These are phyloP conservation scores for Australoheros scitulus DNA, from an alignment of 2,113 vertebrate species.

Conservation along the genomic window DNA sequence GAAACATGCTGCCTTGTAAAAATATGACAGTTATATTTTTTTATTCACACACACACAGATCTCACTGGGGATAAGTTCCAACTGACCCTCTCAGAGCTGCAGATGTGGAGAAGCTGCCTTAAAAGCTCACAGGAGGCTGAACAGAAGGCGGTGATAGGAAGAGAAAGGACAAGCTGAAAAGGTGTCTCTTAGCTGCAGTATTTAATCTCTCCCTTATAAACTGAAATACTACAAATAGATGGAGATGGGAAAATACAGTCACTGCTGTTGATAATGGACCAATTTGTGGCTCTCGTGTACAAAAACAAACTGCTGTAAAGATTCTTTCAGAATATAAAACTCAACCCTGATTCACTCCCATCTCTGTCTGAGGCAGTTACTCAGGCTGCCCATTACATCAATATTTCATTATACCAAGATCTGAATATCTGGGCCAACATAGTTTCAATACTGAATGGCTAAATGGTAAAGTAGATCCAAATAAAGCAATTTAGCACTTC, in stretches of 20 bases:
- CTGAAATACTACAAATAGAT: not conserved
- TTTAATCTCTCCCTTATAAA: not conserved
- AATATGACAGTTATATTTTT: not conserved
- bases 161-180: not conserved
- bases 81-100: not conserved
- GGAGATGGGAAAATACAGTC: not conserved
- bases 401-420: constrained; percentile 46
- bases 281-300: not conserved
- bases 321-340: not conserved
- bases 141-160: not conserved
- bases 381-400: constrained; percentile 37
- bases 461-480: not conserved
- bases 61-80: not conserved
- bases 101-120: not conserved
- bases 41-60: not conserved
- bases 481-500: constrained; percentile 1
- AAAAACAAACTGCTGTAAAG: not conserved
- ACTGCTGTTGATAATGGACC: not conserved
- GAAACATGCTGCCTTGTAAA: not conserved
- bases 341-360: constrained; percentile 23
- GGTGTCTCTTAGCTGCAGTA: not conserved
- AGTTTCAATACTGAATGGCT: constrained; percentile 31
- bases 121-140: not conserved
- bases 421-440: constrained; percentile 23
- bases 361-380: constrained; percentile 41